These are phyloP conservation scores for Monochamus saltuarius DNA, from an alignment of 1,140 invertebrate genomes.

Conservation along the genomic window DNA sequence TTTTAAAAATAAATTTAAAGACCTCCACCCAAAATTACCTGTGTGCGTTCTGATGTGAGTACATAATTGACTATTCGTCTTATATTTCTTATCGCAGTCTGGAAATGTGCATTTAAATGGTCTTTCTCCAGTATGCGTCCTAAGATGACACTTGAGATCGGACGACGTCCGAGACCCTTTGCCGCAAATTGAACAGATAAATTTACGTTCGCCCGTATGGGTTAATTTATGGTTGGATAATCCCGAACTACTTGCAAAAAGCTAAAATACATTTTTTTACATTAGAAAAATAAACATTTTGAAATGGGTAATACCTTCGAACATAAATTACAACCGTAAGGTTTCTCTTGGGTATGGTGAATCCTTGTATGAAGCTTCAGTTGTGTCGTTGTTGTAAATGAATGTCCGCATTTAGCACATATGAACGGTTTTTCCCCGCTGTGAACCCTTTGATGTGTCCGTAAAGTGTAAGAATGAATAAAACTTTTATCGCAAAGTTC, in stretches of 20 bases:
- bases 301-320: constrained; percentile 26
- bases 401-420: constrained; percentile 31
- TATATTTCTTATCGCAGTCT: constrained; percentile 12
- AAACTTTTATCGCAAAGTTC: constrained; percentile 25
- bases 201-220: constrained; percentile 11
- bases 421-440: constrained; percentile 40
- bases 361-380: constrained; percentile 29
- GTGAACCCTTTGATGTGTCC: constrained; percentile 33
- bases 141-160: constrained; percentile 12
- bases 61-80: constrained; percentile 9
- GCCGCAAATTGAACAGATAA: constrained; percentile 5
- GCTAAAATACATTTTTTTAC: neutral
- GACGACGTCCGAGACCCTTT: neutral
- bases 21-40: neutral
- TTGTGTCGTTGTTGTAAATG: constrained; percentile 32
- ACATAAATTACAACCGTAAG: constrained; percentile 31
- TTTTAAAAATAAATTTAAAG: neutral
- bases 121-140: constrained; percentile 6
- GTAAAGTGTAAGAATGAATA: constrained; percentile 23
- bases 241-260: constrained; percentile 2
- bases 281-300: neutral
- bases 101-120: constrained; percentile 9
- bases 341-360: constrained; percentile 36
- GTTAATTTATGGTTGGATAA: neutral
- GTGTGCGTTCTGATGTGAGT: constrained; percentile 8